Base-by-base conservation (phyloP, 2,888 invertebrate species). In the Andrena marginata region DNA sequence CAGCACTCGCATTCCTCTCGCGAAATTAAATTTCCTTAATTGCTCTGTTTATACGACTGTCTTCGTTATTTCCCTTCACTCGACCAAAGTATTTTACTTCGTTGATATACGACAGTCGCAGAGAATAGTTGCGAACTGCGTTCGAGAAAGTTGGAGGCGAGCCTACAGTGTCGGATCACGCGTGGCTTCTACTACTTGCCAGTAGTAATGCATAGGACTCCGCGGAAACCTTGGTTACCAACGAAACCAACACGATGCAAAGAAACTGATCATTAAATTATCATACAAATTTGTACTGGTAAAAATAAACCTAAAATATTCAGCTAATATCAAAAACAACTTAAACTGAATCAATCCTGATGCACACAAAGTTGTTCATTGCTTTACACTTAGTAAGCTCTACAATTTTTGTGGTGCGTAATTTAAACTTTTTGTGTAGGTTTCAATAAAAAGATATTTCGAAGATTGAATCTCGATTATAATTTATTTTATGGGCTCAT, bases 151-250 rank as follows among this genome's bases (percentile, higher is more conserved):
- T 77, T 72, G 8, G 54, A 62, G 26, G 23, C 10, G 6, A 71
- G 51, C 3, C 62, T 48, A 7, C 4, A 31, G 60, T 23, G 80
- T 62, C 80, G 54, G 77, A 62, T 49, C 77, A 62, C 48, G 26
- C 60, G 23, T n/a, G 29, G 23, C 20, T 62, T 42, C 29, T 72
- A 80, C 80, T 82, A 82, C 80, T 82, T 77, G 60, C 13, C 31
- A 42, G 69, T 54, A 64, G 64, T 13, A 20, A 10, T 8, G 7
- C 23, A 2, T 33, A 35, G 35, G 31, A 78, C 69, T 64, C 13
- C 33, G 8, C 2, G n/a, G 26, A 31, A 62, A 62, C 35, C 26
- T 26, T 26, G 26, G 26, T 23, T 26, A 13, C 42, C 42, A 42
- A 13, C 42, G 42, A 42, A 16, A 16, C 13, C 13, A 65, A 29